Conservation (phyloP, 2,888 invertebrate species). For the Caenorhabditis sp. region DNA sequence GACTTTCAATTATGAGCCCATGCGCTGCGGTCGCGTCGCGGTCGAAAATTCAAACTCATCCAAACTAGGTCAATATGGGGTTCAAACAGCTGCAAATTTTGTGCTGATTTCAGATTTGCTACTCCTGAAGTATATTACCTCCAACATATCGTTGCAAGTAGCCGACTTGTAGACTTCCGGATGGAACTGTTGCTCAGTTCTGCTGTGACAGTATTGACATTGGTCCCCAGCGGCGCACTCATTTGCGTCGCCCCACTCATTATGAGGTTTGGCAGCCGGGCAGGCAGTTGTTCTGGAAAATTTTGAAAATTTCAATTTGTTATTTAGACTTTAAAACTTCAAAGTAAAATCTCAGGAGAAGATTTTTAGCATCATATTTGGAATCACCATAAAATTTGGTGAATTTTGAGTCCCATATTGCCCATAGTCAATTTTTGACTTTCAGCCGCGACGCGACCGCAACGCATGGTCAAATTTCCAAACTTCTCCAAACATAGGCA, state of each 20-base stretch:
- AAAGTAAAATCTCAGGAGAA: too few relatives aligned
- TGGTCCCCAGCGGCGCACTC: slow-evolving; percentile 96
- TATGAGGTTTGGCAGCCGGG: slow-evolving; percentile 97
- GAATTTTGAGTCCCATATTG: background rate
- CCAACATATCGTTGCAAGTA: slow-evolving; percentile 98
- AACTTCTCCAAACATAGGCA: slow-evolving; percentile 1
- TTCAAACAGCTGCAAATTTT: background rate
- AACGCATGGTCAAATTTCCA: background rate
- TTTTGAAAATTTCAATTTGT: background rate
- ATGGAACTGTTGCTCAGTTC: slow-evolving; percentile 99
- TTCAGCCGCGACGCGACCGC: background rate
- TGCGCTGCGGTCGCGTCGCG: background rate
- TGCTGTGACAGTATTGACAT: slow-evolving; percentile 97
- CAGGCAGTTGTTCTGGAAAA: slow-evolving; percentile 93
- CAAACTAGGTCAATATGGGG: too few relatives aligned
- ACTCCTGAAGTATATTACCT: slow-evolving; percentile 53
- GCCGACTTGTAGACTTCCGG: slow-evolving; percentile 99
- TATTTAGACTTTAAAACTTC: too few relatives aligned
- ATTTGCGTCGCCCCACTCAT: slow-evolving; percentile 99
- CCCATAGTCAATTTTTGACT: background rate
- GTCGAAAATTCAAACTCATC: background rate
- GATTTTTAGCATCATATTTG: background rate
- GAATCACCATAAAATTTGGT: background rate
- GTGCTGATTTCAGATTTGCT: background rate
- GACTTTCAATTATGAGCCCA: background rate